Evolutionary conservation across 64 coral and sea anemone genomes (phyloP).

Genomic region (Cladopsammia gracilis): DNA sequence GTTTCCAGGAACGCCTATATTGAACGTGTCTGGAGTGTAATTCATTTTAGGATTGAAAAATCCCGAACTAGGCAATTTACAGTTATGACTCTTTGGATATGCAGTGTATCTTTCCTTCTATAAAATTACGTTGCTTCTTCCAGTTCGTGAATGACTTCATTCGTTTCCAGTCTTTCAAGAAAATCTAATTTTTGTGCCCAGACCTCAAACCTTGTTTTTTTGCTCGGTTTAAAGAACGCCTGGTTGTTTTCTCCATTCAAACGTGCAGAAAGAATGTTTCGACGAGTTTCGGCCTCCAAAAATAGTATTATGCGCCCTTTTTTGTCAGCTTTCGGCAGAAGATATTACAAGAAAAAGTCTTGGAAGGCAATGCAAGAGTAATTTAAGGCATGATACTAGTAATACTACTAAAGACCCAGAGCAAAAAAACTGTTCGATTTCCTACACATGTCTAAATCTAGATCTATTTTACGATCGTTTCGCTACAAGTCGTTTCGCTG

Average conservation of each 20-base stretch:
- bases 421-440: too few relatives aligned
- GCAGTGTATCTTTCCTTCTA: neutral
- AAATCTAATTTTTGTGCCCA: neutral
- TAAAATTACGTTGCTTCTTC: neutral
- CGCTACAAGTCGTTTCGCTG: too few relatives aligned
- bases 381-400: too few relatives aligned
- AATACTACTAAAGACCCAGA: too few relatives aligned
- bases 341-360: constrained; percentile 53
- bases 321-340: neutral
- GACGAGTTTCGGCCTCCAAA: neutral
- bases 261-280: neutral
- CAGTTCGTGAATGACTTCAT: constrained; percentile 33
- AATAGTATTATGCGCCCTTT: neutral
- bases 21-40: constrained; percentile 89
- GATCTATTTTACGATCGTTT: too few relatives aligned
- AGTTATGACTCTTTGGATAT: neutral
- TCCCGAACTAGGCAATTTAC: neutral
- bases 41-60: constrained; percentile 51
- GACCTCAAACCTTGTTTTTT: neutral
- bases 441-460: too few relatives aligned
- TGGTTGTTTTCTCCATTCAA: neutral
- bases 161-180: constrained; percentile 17
- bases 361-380: constrained; percentile 11
- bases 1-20: constrained; percentile 61
- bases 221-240: neutral